Conservation (phyloP, 2,888 invertebrate genomes). For the Napeogenes inachia region DNA sequence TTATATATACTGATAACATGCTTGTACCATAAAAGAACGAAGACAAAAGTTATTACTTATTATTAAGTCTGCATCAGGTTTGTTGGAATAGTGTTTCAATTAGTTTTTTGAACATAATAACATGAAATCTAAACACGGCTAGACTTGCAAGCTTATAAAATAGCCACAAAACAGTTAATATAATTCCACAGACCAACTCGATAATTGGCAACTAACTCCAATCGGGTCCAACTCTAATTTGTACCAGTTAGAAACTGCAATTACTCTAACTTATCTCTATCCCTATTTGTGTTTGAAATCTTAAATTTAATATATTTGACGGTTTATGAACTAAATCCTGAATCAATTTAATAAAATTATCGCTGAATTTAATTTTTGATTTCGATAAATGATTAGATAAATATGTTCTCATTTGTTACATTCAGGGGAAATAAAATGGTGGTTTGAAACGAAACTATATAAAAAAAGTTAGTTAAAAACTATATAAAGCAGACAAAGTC, state of each 20-base stretch:
- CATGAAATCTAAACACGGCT: neutral
- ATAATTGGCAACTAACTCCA: conserved; percentile 25
- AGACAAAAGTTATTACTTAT: neutral
- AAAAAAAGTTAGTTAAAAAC: neutral
- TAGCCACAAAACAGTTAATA: conserved; percentile 12
- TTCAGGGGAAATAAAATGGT: neutral
- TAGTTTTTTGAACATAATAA: neutral
- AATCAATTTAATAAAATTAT: neutral
- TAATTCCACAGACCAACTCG: conserved; percentile 14
- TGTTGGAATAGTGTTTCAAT: neutral
- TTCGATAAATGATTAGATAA: neutral
- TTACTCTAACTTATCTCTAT: conserved; percentile 21
- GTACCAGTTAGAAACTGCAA: conserved; percentile 26
- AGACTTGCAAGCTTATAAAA: neutral
- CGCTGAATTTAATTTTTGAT: neutral
- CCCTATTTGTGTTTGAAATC: conserved; percentile 11
- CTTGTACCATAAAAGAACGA: neutral
- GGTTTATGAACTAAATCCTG: conserved; percentile 1
- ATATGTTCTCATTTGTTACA: neutral
- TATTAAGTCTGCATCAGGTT: neutral
- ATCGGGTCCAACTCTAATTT: conserved; percentile 27
- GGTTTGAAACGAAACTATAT: neutral
- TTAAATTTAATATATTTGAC: conserved; percentile 9
- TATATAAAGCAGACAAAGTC: neutral
- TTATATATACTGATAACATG: too few relatives aligned